A percentile compares a stretch with the other conserved stretches of the same genome.
Conservation (phyloP, 2,113 vertebrate genomes). For the Atlantisia rogersi region DNA sequence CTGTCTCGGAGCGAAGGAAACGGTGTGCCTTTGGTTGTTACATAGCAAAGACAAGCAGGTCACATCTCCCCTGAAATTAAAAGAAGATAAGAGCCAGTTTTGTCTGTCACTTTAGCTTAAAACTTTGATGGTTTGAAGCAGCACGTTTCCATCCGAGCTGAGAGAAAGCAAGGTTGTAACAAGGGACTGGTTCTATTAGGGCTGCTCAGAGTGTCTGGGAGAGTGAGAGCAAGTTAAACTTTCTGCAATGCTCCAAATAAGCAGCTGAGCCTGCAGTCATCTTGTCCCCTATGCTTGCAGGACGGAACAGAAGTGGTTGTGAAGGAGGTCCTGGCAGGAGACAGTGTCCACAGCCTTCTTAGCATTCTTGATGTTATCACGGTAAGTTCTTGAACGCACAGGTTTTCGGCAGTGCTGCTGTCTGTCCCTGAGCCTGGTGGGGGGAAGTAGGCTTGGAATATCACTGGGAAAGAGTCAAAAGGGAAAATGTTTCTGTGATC, state of each 20-base stretch:
- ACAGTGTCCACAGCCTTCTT: constrained; percentile 94
- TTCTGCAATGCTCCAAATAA: fast-evolving
- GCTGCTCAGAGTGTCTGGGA: background rate
- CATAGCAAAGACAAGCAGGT: background rate
- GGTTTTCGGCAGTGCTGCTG: background rate
- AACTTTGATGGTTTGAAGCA: background rate
- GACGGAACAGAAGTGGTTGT: constrained; percentile 89
- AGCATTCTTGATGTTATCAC: constrained; percentile 94
- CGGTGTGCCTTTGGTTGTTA: background rate
- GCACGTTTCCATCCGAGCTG: background rate
- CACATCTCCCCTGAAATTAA: background rate
- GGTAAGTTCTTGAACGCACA: constrained; percentile 66
- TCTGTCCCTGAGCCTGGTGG: fast-evolving
- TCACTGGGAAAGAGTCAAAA: background rate
- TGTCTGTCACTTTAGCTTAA: background rate
- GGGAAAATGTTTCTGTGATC: background rate
- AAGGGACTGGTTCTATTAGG: background rate
- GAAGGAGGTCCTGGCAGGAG: constrained; percentile 90
- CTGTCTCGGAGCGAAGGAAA: background rate
- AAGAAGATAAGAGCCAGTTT: too few relatives aligned
- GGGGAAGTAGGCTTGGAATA: fast-evolving
- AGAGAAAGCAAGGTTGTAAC: background rate
- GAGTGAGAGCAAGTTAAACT: background rate
- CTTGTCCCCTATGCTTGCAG: constrained; percentile 60
- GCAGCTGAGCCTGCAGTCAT: background rate